Conservation (phyloP, 1,140 invertebrate genomes). For the Paraescarpia echinospica region DNA sequence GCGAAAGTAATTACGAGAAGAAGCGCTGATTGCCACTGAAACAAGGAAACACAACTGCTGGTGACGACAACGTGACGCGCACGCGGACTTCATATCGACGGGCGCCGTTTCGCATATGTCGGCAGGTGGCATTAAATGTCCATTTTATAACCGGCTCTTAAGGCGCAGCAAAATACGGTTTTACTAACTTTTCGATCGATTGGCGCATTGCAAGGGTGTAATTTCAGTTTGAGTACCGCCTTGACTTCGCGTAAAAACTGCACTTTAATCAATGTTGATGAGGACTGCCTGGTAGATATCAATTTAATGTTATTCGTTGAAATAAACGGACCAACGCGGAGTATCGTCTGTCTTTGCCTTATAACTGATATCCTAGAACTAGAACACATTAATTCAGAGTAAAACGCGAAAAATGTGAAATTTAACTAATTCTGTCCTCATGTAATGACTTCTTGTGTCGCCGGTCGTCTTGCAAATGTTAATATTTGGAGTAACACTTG, state of each 20-base stretch:
- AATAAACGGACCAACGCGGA: background rate
- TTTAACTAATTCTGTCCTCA: no score
- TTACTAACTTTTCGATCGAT: constrained; percentile 1
- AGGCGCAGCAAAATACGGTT: background rate
- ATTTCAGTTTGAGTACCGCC: background rate
- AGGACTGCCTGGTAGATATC: background rate
- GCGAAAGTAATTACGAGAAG: no score
- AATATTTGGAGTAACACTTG: no score
- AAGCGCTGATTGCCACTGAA: background rate
- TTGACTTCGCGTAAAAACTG: background rate
- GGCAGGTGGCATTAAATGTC: background rate
- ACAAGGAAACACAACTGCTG: no score
- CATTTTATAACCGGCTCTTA: background rate
- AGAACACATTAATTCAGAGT: no score
- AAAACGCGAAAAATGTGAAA: no score
- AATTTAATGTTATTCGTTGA: background rate
- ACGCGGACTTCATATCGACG: no score
- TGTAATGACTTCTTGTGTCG: no score
- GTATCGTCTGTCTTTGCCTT: background rate
- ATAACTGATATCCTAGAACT: no score
- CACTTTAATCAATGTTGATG: background rate
- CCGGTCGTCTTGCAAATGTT: no score
- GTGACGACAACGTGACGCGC: background rate
- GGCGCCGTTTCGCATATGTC: background rate
- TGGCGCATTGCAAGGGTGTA: background rate